These are phyloP conservation scores for Agriotes lineatus DNA, from an alignment of 2,888 invertebrate genomes.

Conservation along the genomic window DNA sequence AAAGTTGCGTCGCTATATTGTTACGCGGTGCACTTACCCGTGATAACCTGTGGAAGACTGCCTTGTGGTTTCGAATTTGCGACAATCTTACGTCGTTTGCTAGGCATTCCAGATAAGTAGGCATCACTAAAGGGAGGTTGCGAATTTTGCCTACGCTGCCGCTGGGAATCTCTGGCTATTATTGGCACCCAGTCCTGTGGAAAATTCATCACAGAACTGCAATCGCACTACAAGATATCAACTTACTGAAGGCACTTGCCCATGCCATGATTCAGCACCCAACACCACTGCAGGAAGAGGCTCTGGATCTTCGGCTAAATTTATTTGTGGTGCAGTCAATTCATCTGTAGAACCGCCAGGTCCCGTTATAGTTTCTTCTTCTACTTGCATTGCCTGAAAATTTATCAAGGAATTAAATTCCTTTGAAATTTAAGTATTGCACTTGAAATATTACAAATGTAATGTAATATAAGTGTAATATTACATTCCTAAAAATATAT, in stretches of 20 bases:
- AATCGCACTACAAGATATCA: background rate
- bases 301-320: slow-evolving; percentile 58
- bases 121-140: slow-evolving; percentile 86
- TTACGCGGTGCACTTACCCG: slow-evolving; percentile 58
- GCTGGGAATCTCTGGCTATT: slow-evolving; percentile 82
- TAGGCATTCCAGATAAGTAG: slow-evolving; percentile 90
- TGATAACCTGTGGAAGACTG: slow-evolving; percentile 63
- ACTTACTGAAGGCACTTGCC: slow-evolving; percentile 71
- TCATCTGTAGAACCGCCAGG: slow-evolving; percentile 53
- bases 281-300: slow-evolving; percentile 68
- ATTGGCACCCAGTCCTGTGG: slow-evolving; percentile 89
- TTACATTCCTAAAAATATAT: too few relatives aligned
- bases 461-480: too few relatives aligned
- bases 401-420: too few relatives aligned
- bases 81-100: slow-evolving; percentile 86
- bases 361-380: slow-evolving; percentile 53
- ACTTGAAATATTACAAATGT: too few relatives aligned
- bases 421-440: too few relatives aligned
- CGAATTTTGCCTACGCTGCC: slow-evolving; percentile 74
- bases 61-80: slow-evolving; percentile 63
- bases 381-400: slow-evolving; percentile 69
- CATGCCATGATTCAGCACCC: slow-evolving; percentile 74
- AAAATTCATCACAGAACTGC: slow-evolving; percentile 5
- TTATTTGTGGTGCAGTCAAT: slow-evolving; percentile 41
- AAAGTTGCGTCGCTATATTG: too few relatives aligned